Evolutionary conservation across 2,888 invertebrate species (phyloP), one percentile per base, ranked within the genome.

Genomic region (Strigamia crassipes): DNA sequence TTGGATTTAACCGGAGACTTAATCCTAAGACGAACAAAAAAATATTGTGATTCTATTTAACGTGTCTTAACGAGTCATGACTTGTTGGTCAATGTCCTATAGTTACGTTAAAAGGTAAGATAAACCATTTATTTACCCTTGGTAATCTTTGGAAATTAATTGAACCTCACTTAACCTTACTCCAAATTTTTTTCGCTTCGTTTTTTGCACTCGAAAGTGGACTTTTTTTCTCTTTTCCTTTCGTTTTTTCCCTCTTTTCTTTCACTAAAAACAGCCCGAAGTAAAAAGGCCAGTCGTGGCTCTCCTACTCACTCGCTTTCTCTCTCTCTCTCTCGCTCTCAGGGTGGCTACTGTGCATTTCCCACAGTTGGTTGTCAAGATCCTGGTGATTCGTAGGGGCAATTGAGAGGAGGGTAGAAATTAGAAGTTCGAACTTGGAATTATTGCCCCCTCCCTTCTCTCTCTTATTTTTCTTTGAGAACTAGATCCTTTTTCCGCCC

Each of bases 201-300:
- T 56, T 61, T 61, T 23, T 23, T 61, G 1, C 12, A 23, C 18
- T 61, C 61, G 0, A 18, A 21, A 61, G 61, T 23, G 6, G 21
- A 18, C 27, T 61, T 61, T 61, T 61, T 61, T 61, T 12, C 23
- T 51, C 51, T 5, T 51, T 13, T 18, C 51, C 18, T 51, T 51
- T 51, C 38, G 10, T 18, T 61, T 61, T 61, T 61, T 21, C 61
- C 61, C 46, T n/a, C 18, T 21, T 61, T 61, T 61, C 23, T 23
- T 23, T 61, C 61, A 61, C 61, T 23, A 61, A 61, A 61, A 61
- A 61, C 61, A 61, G 61, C 61, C 61, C 23, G 61, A 21, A 61
- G 61, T 61, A 61, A 61, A 61, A 61, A 61, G 61, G 61, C 61
- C 61, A 61, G 61, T 61, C 56, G 56, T 56, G 56, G 56, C 56